phyloP scores from a whole-genome alignment of 2,797 vertebrate species.

The Gymnocypris eckloni region DNA sequence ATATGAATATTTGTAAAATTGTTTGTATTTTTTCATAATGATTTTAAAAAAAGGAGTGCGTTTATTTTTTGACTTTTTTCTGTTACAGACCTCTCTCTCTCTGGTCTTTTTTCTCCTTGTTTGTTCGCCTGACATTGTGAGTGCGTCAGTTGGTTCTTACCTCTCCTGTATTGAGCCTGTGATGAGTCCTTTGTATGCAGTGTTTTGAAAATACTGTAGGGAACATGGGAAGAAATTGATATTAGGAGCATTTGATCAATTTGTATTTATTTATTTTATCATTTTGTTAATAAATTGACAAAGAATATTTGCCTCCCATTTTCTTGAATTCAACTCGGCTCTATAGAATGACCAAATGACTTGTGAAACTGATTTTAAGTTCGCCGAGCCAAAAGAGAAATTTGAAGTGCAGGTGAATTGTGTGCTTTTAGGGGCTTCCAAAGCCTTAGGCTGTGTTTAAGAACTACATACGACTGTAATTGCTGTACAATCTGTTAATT shows the following conservation, averaged over 20 bases:
- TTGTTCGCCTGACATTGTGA: slow-evolving; percentile 88
- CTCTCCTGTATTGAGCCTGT: slow-evolving; percentile 91
- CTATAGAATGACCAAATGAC: neutral
- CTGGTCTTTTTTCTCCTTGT: slow-evolving; percentile 69
- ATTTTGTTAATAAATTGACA: slow-evolving; percentile 99
- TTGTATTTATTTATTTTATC: slow-evolving; percentile 99
- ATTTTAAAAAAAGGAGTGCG: slow-evolving; percentile 83
- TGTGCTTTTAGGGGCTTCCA: neutral
- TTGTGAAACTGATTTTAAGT: neutral
- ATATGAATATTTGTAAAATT: slow-evolving; percentile 87
- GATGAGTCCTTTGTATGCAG: slow-evolving; percentile 97
- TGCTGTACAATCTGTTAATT: too few relatives aligned
- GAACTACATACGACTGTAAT: neutral
- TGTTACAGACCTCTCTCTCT: slow-evolving; percentile 75
- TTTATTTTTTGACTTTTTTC: slow-evolving; percentile 86
- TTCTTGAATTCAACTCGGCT: neutral
- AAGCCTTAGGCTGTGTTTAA: neutral
- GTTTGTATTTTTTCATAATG: slow-evolving; percentile 88
- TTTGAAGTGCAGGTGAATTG: neutral
- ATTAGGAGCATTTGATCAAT: slow-evolving; percentile 98
- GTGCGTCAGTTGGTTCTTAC: slow-evolving; percentile 90
- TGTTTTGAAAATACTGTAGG: slow-evolving; percentile 96
- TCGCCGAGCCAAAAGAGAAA: neutral
- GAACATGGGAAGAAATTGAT: slow-evolving; percentile 88
- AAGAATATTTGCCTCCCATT: slow-evolving; percentile 68